phyloP scores from a whole-genome alignment of 2,113 vertebrate species.

The Calyptomena viridis region DNA sequence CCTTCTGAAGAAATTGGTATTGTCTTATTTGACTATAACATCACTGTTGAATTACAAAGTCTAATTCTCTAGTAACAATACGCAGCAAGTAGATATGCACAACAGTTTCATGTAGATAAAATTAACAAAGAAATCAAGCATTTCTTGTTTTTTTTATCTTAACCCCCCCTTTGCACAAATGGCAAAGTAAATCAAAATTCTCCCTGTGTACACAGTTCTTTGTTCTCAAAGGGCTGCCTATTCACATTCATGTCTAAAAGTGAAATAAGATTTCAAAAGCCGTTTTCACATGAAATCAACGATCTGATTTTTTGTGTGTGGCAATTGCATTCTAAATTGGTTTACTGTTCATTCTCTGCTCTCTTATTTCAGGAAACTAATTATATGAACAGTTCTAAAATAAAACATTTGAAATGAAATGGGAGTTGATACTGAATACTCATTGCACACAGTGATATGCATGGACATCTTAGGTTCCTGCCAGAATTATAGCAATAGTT shows the following conservation, averaged over 20 bases:
- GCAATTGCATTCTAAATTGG: conserved; percentile 46
- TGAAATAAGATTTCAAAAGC: conserved; percentile 46
- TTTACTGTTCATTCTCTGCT: conserved; percentile 50
- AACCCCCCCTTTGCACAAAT: background rate
- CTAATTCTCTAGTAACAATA: conserved; percentile 2
- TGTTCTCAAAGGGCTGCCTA: conserved; percentile 34
- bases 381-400: conserved; percentile 60
- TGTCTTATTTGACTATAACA: background rate
- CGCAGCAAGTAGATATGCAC: background rate
- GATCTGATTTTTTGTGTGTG: background rate
- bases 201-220: background rate
- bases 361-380: conserved; percentile 41
- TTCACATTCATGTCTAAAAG: conserved; percentile 39
- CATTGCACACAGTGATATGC: conserved; percentile 12
- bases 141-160: background rate
- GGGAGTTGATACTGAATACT: conserved; percentile 28
- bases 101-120: conserved; percentile 12
- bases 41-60: background rate
- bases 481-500: conserved; percentile 27
- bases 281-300: conserved; percentile 46
- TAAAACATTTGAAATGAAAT: conserved; percentile 60
- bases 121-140: background rate
- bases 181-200: conserved; percentile 22
- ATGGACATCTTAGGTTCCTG: conserved; percentile 43
- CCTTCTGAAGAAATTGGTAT: background rate